phyloP scores from a whole-genome alignment of 2,888 invertebrate species.

The Himalopsyche japonica region DNA sequence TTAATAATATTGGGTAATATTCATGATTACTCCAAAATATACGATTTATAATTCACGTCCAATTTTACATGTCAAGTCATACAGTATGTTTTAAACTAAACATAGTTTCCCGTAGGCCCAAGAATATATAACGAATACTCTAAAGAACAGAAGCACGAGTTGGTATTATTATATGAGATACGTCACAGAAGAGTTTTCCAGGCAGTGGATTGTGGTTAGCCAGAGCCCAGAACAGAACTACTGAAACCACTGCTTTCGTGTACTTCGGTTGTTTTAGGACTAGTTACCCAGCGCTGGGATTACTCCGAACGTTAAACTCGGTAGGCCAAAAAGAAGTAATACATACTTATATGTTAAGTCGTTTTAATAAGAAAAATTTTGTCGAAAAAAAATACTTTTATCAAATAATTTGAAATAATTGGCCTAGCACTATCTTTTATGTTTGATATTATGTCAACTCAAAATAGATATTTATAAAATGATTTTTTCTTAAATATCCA shows the following conservation, averaged over 20 bases:
- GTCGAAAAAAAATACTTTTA: no score
- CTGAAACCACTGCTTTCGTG: not conserved
- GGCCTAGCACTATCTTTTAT: no score
- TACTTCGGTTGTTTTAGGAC: constrained; percentile 15
- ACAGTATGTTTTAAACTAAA: not conserved
- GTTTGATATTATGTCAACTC: no score
- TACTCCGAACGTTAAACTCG: not conserved
- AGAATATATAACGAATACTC: not conserved
- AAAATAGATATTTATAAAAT: no score
- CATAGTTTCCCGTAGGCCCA: not conserved
- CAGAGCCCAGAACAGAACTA: not conserved
- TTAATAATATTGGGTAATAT: no score
- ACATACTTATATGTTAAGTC: no score
- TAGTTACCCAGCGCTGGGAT: not conserved
- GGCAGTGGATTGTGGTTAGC: not conserved
- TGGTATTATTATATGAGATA: not conserved
- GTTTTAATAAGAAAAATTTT: no score
- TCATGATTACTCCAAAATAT: no score
- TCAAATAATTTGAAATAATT: no score
- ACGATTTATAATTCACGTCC: not conserved
- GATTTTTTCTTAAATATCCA: no score
- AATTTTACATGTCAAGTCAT: not conserved
- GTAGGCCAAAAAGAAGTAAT: not conserved
- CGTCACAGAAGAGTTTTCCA: not conserved
- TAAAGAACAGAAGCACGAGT: not conserved